phyloP scores from a whole-genome alignment of 2,888 invertebrate species.

The Opisthograptis luteolata region DNA sequence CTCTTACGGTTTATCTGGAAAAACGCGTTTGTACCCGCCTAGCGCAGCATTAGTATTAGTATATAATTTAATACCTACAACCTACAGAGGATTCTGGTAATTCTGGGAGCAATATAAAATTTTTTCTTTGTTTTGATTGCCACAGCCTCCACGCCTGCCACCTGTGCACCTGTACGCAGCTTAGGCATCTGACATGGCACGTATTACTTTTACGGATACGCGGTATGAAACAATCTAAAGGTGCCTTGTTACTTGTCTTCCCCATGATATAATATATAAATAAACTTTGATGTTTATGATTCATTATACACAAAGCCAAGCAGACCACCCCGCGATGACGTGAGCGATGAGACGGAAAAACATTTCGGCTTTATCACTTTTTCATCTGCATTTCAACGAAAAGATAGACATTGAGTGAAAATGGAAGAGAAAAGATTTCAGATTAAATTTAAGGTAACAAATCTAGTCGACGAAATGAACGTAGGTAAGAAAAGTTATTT shows the following conservation, averaged over 20 bases:
- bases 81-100: too few relatives aligned
- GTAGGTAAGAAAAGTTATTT: constrained; percentile 10
- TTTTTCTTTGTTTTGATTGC: too few relatives aligned
- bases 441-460: constrained; percentile 14
- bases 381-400: constrained; percentile 34
- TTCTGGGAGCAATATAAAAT: too few relatives aligned
- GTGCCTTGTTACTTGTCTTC: background rate
- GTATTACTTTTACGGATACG: background rate
- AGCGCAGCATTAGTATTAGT: too few relatives aligned
- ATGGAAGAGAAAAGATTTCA: constrained; percentile 20
- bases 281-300: constrained; percentile 22
- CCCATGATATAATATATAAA: constrained; percentile 1
- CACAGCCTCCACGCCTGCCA: too few relatives aligned
- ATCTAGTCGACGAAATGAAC: constrained; percentile 11
- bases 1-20: too few relatives aligned
- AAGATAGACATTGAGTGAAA: constrained; percentile 30
- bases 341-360: constrained; percentile 26
- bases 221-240: background rate
- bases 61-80: too few relatives aligned
- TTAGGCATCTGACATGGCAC: too few relatives aligned
- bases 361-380: constrained; percentile 31
- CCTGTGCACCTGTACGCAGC: too few relatives aligned
- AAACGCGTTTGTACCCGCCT: too few relatives aligned
- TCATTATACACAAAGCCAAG: constrained; percentile 13
- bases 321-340: constrained; percentile 31